A percentile compares a stretch with the other conserved stretches of the same genome.
Evolutionary conservation across 30 jellyfish, hydroid and myxozoan genomes (phyloP).

Genomic region (Mastigias papua): DNA sequence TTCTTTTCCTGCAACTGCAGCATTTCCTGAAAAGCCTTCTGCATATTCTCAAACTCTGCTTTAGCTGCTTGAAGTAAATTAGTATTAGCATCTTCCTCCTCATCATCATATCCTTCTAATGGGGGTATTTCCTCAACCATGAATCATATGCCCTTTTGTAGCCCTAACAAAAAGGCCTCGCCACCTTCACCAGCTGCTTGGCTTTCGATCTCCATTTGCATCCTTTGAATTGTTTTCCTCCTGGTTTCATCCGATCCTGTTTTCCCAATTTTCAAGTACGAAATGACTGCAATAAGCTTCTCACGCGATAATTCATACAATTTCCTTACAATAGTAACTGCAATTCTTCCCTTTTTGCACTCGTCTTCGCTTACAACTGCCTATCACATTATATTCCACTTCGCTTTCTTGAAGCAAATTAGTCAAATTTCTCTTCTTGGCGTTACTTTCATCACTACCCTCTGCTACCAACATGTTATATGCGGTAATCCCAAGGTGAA

Average conservation of each 20-base stretch:
- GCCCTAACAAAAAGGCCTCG: constrained; percentile 39
- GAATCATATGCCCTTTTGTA: constrained; percentile 8
- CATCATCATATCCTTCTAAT: constrained; percentile 17
- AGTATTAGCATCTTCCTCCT: constrained; percentile 32
- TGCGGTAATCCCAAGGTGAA: neutral
- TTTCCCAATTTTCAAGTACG: constrained; percentile 27
- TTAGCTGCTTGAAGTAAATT: constrained; percentile 41
- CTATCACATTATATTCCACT: constrained; percentile 3
- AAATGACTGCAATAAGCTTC: constrained; percentile 11
- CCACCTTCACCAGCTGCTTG: constrained; percentile 59
- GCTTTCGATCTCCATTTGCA: constrained; percentile 43
- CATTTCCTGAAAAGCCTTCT: no score
- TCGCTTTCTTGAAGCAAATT: neutral
- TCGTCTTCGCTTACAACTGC: constrained; percentile 14
- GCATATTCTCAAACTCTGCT: constrained; percentile 31
- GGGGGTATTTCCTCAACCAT: constrained; percentile 28
- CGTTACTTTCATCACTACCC: neutral
- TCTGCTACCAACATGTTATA: neutral
- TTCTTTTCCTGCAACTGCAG: constrained; percentile 38
- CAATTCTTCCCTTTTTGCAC: constrained; percentile 20
- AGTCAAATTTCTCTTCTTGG: neutral
- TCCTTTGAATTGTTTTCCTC: constrained; percentile 39
- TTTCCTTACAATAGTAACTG: constrained; percentile 21
- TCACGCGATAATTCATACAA: constrained; percentile 20
- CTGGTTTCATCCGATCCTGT: constrained; percentile 45